Evolutionary conservation across 2,113 vertebrate genomes (phyloP).

Genomic region (Calyptommatus sinebrachiatus): DNA sequence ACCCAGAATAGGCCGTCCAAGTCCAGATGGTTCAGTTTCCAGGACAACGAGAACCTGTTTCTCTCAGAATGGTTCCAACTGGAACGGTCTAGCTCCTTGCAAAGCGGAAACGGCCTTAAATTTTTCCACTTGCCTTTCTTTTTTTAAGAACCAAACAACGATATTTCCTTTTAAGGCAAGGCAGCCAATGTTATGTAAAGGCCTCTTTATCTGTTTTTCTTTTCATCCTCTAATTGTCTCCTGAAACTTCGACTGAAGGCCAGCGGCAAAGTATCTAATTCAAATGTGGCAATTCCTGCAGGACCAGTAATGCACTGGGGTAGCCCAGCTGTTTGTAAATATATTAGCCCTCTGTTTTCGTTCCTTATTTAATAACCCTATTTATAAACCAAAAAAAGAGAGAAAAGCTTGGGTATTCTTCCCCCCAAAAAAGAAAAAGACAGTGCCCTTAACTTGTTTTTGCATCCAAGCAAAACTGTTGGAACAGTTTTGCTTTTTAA

Average conservation of each 20-base stretch:
- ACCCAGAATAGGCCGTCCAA: no score
- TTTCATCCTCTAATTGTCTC: slow-evolving; percentile 27
- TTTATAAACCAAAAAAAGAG: neutral
- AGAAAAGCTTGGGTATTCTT: neutral
- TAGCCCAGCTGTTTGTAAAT: neutral
- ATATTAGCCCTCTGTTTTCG: neutral
- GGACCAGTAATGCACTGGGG: neutral
- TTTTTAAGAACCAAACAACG: neutral
- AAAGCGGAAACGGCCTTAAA: no score
- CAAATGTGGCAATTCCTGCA: slow-evolving; percentile 17
- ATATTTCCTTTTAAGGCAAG: slow-evolving; percentile 6
- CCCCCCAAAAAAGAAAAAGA: neutral
- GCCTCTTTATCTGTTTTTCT: neutral
- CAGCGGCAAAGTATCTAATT: slow-evolving; percentile 1
- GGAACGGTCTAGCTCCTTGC: no score
- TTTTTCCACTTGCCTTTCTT: no score
- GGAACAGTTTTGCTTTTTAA: neutral
- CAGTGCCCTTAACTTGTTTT: no score
- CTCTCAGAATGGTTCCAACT: no score
- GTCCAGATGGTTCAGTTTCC: no score
- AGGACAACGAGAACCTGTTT: no score
- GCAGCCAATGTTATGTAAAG: slow-evolving; percentile 12
- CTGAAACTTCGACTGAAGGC: slow-evolving; percentile 24
- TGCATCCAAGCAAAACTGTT: no score
- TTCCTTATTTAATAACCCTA: neutral